Conservation (phyloP, 1,140 invertebrate species). For the Brachionus asplanchnoidis region DNA sequence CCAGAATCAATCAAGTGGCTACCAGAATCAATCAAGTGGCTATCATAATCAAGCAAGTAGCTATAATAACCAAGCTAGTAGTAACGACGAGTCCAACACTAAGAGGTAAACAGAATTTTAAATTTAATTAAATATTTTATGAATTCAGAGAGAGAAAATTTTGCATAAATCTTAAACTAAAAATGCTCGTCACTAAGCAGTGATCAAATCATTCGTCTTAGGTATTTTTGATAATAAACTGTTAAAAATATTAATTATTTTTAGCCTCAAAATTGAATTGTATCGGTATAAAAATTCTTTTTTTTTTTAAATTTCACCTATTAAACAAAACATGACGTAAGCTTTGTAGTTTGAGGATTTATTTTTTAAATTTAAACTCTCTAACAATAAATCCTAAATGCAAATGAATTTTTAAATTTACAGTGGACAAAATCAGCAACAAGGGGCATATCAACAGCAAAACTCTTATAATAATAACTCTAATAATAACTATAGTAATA, state of each 20-base stretch:
- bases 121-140: not conserved
- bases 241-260: not conserved
- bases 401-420: conserved; percentile 14
- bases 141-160: not conserved
- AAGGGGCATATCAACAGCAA: conserved; percentile 26
- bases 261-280: conserved; percentile 5
- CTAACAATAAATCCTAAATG: not conserved
- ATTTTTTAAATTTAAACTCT: not conserved
- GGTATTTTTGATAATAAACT: not conserved
- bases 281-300: conserved; percentile 25
- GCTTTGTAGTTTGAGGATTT: conserved; percentile 19
- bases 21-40: not conserved
- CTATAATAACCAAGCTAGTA: not conserved
- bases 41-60: not conserved
- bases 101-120: not conserved
- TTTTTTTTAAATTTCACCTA: not conserved
- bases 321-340: not conserved
- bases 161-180: conserved; percentile 12
- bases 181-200: not conserved
- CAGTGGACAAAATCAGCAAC: conserved; percentile 27
- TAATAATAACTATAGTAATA: conserved; percentile 23
- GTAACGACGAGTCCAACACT: not conserved
- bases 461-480: conserved; percentile 30
- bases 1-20: not conserved
- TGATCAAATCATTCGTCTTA: not conserved